Base-by-base conservation (phyloP, 1,140 invertebrate species). In the Trichonephila clavipes region DNA sequence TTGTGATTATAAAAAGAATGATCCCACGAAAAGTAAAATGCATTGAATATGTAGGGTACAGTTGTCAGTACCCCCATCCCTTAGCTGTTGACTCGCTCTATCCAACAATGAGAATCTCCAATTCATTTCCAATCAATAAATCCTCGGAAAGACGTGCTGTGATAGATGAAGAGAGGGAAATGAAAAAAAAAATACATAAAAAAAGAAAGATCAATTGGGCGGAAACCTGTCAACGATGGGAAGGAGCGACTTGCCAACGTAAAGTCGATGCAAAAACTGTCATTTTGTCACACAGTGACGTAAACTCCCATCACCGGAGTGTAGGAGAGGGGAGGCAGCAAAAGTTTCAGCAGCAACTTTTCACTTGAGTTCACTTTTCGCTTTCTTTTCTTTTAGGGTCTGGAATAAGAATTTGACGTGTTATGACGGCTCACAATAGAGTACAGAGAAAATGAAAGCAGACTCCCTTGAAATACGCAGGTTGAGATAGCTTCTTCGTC, bases 61-160 rank as follows among this genome's bases (percentile, higher is more conserved):
- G 51, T 51, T 40, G 28, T 24, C 24, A 61, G 83, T 3, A 85
- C 6, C 44, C 44, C 58, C 83, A 59, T 85, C 58, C 28, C 51
- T 16, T 61, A 40, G 40, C 24, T n/a, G 19, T 19, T 40, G 82
- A 18, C 83, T 24, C 10, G 34, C 28, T 16, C 86, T n/a, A 19
- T 64, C n/a, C 1, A 89, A 89, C 90, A 83, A 81, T 81, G 88
- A 19, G 40, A 59, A 18, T 21, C 82, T 59, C 83, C 81, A 92
- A 72, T 92, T 92, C 90, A 92, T 92, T 92, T 61, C 81, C 51
- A 92, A 92, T 92, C 91, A 92, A 92, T 92, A 92, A 92, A 92
- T 92, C 81, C 40, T 91, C 5, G 34, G 91, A 66, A 66, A 61
- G 91, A 86, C 91, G 64, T 92, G 14, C 91, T 72, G 83, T 69